Conservation (phyloP, 92 coral and sea anemone species). For the Heliopora coerulea region DNA sequence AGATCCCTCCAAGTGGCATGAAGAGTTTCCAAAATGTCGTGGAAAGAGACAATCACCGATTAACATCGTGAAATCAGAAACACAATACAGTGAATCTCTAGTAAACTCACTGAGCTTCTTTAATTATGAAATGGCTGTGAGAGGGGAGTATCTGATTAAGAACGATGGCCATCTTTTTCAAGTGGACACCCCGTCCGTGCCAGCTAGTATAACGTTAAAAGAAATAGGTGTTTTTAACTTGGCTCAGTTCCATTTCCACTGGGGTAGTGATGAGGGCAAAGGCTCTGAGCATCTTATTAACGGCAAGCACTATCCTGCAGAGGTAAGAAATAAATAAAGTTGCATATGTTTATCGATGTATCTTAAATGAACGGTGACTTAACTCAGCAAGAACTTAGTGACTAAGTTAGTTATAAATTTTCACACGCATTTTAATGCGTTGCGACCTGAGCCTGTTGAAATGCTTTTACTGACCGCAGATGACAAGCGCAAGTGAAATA, state of each 20-base stretch:
- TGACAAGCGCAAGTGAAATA: too few relatives aligned
- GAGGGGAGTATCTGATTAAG: background rate
- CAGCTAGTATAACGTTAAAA: conserved; percentile 16
- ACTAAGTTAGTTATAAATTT: too few relatives aligned
- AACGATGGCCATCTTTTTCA: conserved; percentile 10
- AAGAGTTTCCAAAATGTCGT: conserved; percentile 8
- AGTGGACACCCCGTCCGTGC: background rate
- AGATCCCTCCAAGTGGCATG: conserved; percentile 55
- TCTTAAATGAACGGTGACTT: too few relatives aligned
- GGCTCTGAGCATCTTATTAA: conserved; percentile 75
- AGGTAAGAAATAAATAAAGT: conserved; percentile 59
- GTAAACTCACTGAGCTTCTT: conserved; percentile 5
- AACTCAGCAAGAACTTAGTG: too few relatives aligned
- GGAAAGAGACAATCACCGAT: conserved; percentile 58
- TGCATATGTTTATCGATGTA: too few relatives aligned
- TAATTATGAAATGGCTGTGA: background rate
- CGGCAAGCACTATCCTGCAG: conserved; percentile 74
- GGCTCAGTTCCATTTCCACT: conserved; percentile 31
- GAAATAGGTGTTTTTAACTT: background rate
- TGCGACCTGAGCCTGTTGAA: too few relatives aligned
- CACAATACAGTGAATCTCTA: conserved; percentile 20
- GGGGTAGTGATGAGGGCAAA: conserved; percentile 31
- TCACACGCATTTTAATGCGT: too few relatives aligned
- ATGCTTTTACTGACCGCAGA: too few relatives aligned
- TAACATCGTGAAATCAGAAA: conserved; percentile 31